These are phyloP conservation scores for Aphis gossypii DNA, from an alignment of 1,140 invertebrate species.

Conservation along the genomic window DNA sequence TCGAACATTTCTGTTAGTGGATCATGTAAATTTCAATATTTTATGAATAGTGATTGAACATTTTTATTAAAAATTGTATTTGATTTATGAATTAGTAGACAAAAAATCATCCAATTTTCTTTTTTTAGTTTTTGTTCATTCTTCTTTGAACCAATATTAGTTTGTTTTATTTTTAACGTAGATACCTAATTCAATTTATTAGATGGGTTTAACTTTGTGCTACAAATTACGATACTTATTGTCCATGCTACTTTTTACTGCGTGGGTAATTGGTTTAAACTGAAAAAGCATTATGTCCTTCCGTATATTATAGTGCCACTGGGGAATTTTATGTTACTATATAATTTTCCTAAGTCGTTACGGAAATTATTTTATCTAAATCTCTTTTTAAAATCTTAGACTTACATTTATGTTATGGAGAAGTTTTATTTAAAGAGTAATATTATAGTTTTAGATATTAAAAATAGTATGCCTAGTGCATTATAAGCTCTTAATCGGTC, in stretches of 20 bases:
- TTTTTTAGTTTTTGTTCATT: neutral
- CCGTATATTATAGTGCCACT: neutral
- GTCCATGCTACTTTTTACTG: neutral
- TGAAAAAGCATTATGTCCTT: neutral
- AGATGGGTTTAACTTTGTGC: neutral
- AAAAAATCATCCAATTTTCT: neutral
- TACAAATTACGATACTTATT: neutral
- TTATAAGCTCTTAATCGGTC: neutral
- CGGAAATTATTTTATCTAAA: neutral
- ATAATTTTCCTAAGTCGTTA: neutral
- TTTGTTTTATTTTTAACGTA: neutral
- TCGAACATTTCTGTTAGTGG: neutral
- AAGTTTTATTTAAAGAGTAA: neutral
- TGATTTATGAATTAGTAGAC: neutral
- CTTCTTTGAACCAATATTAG: neutral
- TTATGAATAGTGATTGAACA: neutral
- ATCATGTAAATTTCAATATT: neutral
- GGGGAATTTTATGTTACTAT: neutral
- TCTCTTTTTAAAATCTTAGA: neutral
- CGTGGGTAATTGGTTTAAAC: conserved; percentile 8
- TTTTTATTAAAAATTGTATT: neutral
- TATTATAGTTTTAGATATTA: neutral
- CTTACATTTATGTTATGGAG: neutral
- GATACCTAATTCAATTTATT: neutral
- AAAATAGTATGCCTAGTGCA: neutral